Evolutionary conservation across 2,888 invertebrate species (phyloP).

Genomic region (Ganaspis brasiliensis): DNA sequence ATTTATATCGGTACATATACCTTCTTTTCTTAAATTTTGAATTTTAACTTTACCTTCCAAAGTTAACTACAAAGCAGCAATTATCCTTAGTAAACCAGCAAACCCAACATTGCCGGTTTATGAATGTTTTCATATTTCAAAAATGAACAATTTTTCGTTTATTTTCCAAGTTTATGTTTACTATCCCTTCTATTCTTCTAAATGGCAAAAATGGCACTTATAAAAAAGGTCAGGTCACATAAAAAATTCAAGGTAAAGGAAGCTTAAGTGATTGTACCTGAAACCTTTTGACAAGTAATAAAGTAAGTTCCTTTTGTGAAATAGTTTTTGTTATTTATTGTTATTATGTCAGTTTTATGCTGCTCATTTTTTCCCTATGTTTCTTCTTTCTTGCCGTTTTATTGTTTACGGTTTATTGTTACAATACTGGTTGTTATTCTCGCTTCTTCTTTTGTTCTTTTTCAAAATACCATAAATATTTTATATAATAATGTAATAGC

Average conservation of each 20-base stretch:
- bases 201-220: conserved; percentile 1
- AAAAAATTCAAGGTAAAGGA: conserved; percentile 3
- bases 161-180: conserved; percentile 46
- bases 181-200: background rate
- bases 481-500: too few relatives aligned
- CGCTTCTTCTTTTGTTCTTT: too few relatives aligned
- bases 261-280: background rate
- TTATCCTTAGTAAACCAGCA: conserved; percentile 51
- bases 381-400: background rate
- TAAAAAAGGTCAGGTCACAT: conserved; percentile 6
- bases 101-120: background rate
- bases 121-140: background rate
- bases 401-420: too few relatives aligned
- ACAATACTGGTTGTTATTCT: too few relatives aligned
- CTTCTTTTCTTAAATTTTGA: too few relatives aligned
- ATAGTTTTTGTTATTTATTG: background rate
- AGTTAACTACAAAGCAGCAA: conserved; percentile 47
- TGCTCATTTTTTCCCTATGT: background rate
- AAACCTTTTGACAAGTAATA: background rate
- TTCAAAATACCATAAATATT: too few relatives aligned
- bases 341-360: background rate
- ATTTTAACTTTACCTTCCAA: background rate
- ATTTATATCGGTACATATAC: conserved; percentile 11
- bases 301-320: background rate
- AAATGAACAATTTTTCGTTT: background rate